Conservation (phyloP, 2,113 vertebrate genomes). For the Phylloscopus trochiloides region DNA sequence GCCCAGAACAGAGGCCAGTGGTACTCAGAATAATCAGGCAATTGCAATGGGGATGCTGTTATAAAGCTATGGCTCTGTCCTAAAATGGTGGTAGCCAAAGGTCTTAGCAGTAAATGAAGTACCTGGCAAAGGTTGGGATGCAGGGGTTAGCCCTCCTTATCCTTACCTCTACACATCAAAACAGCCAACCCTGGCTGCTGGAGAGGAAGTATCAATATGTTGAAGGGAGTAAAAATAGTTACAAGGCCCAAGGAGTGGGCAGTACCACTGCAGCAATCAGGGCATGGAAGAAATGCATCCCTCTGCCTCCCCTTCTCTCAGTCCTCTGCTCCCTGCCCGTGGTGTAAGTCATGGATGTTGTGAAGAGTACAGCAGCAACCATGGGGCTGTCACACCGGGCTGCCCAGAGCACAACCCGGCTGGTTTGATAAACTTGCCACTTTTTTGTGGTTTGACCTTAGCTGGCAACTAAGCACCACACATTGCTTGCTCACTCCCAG, state of each 20-base stretch:
- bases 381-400: neutral
- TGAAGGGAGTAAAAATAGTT: neutral
- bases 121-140: neutral
- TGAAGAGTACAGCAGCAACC: neutral
- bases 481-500: neutral
- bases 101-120: neutral
- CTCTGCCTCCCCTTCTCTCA: neutral
- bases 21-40: neutral
- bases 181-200: neutral
- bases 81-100: neutral
- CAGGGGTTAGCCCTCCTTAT: neutral
- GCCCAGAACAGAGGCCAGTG: neutral
- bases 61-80: neutral
- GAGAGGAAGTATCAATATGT: neutral
- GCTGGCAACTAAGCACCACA: neutral
- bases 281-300: neutral
- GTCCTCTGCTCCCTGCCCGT: neutral
- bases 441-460: neutral
- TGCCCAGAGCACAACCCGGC: neutral
- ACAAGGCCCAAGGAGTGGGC: neutral
- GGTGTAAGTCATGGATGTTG: neutral
- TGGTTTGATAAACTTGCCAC: neutral
- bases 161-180: neutral
- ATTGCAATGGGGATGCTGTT: neutral
- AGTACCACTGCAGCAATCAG: neutral